A percentile compares a stretch with the other conserved stretches of the same genome.
Evolutionary conservation across 2,888 invertebrate species (phyloP).

Genomic region (Phortica okadai): DNA sequence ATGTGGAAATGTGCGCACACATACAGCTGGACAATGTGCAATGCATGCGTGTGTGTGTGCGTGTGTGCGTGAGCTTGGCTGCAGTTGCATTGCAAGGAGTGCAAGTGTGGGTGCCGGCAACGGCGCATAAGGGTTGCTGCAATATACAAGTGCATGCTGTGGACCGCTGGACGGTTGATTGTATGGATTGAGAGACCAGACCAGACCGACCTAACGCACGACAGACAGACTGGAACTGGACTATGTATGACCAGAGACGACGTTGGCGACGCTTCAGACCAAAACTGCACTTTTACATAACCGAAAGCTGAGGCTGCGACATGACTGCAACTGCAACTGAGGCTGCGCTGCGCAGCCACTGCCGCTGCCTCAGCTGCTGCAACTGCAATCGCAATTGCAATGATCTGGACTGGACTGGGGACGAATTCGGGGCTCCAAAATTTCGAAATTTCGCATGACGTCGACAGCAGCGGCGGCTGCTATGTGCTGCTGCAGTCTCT

Average conservation of each 20-base stretch:
- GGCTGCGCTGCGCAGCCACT: conserved; percentile 35
- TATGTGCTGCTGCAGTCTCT: conserved; percentile 18
- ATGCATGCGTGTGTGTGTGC: conserved; percentile 25
- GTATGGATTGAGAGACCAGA: background rate
- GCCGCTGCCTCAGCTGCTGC: conserved; percentile 40
- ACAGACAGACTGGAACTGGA: conserved; percentile 18
- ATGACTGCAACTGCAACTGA: conserved; percentile 41
- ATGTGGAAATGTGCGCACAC: background rate
- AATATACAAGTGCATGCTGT: background rate
- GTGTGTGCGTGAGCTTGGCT: conserved; percentile 6
- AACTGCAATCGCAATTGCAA: conserved; percentile 45
- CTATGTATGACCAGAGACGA: background rate
- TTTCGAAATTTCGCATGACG: conserved; percentile 1
- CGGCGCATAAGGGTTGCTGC: conserved; percentile 14
- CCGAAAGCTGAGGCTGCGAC: conserved; percentile 39
- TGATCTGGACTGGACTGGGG: background rate
- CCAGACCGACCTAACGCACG: background rate
- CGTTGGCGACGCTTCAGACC: conserved; percentile 27
- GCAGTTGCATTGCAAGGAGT: conserved; percentile 16
- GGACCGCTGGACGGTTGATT: conserved; percentile 4
- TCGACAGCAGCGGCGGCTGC: conserved; percentile 27
- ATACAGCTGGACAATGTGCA: conserved; percentile 29
- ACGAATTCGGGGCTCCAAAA: conserved; percentile 26
- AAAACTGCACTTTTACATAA: conserved; percentile 21
- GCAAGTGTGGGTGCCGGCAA: conserved; percentile 15